Evolutionary conservation across 2,797 vertebrate species (phyloP), one percentile per base, ranked within the genome.

Genomic region (Eulemur rubriventer): DNA sequence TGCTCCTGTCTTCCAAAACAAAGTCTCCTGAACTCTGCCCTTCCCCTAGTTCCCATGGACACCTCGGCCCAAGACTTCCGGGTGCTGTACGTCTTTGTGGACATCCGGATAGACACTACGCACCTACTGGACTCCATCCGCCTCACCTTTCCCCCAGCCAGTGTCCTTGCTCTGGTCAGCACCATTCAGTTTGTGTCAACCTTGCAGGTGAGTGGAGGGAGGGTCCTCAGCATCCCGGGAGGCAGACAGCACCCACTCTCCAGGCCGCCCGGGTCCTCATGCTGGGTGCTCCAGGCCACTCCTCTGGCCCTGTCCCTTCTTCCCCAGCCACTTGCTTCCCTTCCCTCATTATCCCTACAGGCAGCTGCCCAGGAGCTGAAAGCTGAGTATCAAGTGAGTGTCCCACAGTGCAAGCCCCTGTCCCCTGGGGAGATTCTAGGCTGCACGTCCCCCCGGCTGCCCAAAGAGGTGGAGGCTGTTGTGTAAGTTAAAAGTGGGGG

Each of bases 11-110:
- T 94, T 72, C 78, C 61, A 17, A 65, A 55, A 67, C 8, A 89
- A 30, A 59, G 16, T 59, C 57, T 84, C 67, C 78, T 86, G 38
- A 97, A 98, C 75, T 92, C 73, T 98, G 61, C 22, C 92, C 96
- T 96, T 28, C 46, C 93, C 87, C 28, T 97, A 99, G 99, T 99
- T 97, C 99, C 99, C 93, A 99, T 99, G 46, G 99, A 99, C 63
- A 97, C 99, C 90, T 99, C 99, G 0, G 69, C 93, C 55, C 98
- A 98, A 72, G 99, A 99, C 28, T 99, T 99, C 97, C 99, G 99
- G 98, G 99, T 99, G 99, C 99, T 99, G 13, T 99, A 99, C 2
- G 99, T 99, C 97, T 99, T 99, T 18, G 99, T 99, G 98, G 99
- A 99, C 95, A 99, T 99, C 98, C 99, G 99, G 98, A 99, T 99